These are phyloP conservation scores for Clitarchus hookeri DNA, from an alignment of 2,888 invertebrate genomes.

Conservation along the genomic window DNA sequence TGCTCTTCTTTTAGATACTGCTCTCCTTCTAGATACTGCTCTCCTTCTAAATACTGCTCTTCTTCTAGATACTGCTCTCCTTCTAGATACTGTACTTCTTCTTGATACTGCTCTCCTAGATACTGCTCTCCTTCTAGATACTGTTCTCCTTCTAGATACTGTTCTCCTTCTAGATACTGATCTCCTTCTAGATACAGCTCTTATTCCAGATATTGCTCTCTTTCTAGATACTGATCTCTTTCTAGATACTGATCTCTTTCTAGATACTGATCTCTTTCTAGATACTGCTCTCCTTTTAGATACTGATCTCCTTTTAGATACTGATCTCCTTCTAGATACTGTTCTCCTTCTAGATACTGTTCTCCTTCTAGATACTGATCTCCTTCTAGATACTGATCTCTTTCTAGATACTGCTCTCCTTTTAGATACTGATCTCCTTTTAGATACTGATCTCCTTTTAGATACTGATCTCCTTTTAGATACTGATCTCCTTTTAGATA, in stretches of 20 bases:
- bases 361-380: neutral
- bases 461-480: no score
- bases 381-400: no score
- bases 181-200: neutral
- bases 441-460: no score
- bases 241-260: no score
- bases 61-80: no score
- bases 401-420: no score
- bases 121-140: neutral
- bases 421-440: no score
- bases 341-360: neutral
- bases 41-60: neutral
- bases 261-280: no score
- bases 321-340: neutral
- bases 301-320: neutral
- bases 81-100: neutral
- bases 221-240: no score
- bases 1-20: no score
- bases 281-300: neutral
- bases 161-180: neutral
- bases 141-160: neutral
- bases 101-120: neutral
- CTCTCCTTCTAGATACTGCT: no score
- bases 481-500: no score
- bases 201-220: neutral